These are phyloP conservation scores for Tauraco erythrolophus DNA, from an alignment of 2,113 vertebrate genomes.

Conservation along the genomic window DNA sequence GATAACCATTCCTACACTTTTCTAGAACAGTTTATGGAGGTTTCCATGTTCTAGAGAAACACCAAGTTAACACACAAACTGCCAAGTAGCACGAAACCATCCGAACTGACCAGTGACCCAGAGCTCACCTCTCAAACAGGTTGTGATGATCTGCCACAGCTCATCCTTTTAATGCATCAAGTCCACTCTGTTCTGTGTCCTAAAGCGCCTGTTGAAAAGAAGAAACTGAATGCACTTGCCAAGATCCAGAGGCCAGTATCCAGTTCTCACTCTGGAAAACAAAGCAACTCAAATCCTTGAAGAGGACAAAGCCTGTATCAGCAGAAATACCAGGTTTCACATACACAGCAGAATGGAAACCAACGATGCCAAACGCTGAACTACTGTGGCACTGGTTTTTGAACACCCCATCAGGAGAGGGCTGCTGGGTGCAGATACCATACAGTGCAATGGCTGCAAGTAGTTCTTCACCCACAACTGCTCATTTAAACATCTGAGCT, in stretches of 20 bases:
- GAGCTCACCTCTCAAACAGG: neutral
- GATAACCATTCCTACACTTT: neutral
- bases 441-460: neutral
- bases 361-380: neutral
- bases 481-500: rapidly evolving
- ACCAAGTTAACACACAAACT: neutral
- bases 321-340: neutral
- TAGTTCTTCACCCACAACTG: neutral
- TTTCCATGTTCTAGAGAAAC: neutral
- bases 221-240: neutral
- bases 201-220: neutral
- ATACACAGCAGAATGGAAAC: neutral
- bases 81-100: neutral
- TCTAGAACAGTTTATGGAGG: neutral
- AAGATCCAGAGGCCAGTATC: neutral
- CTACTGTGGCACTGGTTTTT: neutral
- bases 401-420: neutral
- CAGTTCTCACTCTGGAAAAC: rapidly evolving
- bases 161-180: neutral
- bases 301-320: neutral
- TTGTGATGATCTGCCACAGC: neutral
- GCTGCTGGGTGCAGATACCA: conserved; percentile 3
- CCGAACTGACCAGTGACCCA: neutral
- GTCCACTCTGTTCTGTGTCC: neutral
- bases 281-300: neutral